Percentiles rank a stretch among this genome's conserved stretches.
phyloP scores from a whole-genome alignment of 2,113 vertebrate species.

The Cichladusa arquata region DNA sequence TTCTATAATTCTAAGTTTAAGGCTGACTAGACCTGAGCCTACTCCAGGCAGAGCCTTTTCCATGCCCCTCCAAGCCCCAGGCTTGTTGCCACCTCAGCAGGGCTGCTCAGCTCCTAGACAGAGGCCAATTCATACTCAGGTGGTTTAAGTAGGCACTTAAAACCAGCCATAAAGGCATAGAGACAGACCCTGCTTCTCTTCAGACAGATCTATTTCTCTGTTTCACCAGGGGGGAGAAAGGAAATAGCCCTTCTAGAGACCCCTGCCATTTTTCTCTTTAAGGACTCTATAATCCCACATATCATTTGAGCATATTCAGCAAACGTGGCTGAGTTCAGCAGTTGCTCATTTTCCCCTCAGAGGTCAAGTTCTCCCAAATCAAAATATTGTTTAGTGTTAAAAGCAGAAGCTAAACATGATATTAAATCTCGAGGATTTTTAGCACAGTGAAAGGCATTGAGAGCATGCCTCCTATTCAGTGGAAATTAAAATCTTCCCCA shows the following conservation, averaged over 20 bases:
- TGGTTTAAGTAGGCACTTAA: neutral
- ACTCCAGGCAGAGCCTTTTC: neutral
- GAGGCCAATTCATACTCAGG: neutral
- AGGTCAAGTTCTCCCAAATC: neutral
- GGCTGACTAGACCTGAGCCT: neutral
- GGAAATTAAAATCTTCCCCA: slow-evolving; percentile 8
- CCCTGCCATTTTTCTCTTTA: neutral
- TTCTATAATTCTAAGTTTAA: neutral
- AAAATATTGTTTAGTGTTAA: neutral
- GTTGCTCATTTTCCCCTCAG: neutral
- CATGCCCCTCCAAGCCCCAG: neutral
- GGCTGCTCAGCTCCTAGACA: neutral
- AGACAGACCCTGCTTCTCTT: neutral
- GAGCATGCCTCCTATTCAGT: neutral
- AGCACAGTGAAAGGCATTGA: neutral
- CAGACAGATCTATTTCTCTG: neutral
- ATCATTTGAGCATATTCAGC: neutral
- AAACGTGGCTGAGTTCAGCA: neutral
- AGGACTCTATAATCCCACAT: neutral
- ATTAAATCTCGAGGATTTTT: neutral
- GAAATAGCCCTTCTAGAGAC: neutral
- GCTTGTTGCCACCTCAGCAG: neutral
- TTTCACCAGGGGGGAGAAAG: neutral
- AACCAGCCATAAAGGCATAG: neutral
- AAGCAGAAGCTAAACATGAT: neutral